Evolutionary conservation across 2,797 vertebrate species (phyloP).

Genomic region (Adelosebastes latens): DNA sequence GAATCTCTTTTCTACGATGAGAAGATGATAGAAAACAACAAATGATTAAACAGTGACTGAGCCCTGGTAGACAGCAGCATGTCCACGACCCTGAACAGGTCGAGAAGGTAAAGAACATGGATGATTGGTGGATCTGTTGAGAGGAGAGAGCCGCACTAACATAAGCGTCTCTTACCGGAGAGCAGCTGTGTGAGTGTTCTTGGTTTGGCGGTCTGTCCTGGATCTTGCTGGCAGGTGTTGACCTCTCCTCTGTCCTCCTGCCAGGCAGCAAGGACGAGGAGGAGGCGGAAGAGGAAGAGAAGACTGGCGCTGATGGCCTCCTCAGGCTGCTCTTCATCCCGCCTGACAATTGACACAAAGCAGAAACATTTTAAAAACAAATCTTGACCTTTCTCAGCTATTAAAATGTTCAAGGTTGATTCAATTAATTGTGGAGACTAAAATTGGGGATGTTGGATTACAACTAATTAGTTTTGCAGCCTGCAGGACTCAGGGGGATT

Average conservation of each 20-base stretch:
- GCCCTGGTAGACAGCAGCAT: neutral
- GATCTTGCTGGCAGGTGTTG: conserved; percentile 19
- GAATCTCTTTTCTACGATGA: conserved; percentile 35
- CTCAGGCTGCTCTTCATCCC: conserved; percentile 75
- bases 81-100: neutral
- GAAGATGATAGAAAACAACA: neutral
- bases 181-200: neutral
- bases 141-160: neutral
- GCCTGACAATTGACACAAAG: neutral
- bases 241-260: conserved; percentile 47
- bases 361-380: neutral
- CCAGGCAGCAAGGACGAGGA: neutral
- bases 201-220: conserved; percentile 25
- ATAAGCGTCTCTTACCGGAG: conserved; percentile 28
- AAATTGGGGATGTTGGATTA: neutral
- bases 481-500: neutral
- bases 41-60: neutral
- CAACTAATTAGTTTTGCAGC: neutral
- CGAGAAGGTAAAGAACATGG: neutral
- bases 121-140: neutral
- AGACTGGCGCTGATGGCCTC: conserved; percentile 13
- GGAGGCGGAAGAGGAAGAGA: conserved; percentile 4
- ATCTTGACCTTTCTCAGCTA: neutral
- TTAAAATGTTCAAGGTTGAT: neutral
- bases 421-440: neutral